Conservation (phyloP, 2,113 vertebrate genomes). For the Grallaria varia region DNA sequence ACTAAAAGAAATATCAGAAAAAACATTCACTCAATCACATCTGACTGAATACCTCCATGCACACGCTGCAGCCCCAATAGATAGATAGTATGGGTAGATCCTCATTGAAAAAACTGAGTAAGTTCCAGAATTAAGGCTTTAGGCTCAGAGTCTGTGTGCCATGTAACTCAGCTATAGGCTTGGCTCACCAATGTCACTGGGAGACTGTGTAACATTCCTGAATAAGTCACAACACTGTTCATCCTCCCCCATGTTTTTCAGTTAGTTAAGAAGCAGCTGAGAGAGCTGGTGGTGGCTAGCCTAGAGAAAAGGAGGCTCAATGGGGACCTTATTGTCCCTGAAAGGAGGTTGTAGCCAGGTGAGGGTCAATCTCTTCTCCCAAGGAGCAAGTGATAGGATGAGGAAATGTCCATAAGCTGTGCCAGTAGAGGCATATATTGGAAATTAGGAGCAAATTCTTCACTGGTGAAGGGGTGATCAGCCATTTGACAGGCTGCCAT, state of each 20-base stretch:
- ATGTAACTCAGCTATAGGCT: not conserved
- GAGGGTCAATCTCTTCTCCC: not conserved
- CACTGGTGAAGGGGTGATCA: not conserved
- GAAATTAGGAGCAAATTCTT: not conserved
- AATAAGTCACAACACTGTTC: not conserved
- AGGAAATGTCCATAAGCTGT: not conserved
- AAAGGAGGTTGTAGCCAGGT: not conserved
- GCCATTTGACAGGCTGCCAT: not conserved
- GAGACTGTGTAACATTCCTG: not conserved
- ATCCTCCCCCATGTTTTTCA: not conserved
- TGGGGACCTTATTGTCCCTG: not conserved
- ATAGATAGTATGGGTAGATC: not conserved
- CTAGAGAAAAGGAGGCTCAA: not conserved
- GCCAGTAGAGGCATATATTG: not conserved
- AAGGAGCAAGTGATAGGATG: not conserved
- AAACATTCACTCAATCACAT: not conserved
- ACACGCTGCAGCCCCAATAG: not conserved
- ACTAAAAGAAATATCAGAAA: not conserved
- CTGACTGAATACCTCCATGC: not conserved
- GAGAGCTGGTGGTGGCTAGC: not conserved
- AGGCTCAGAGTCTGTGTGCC: not conserved
- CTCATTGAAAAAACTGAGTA: not conserved
- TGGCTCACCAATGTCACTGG: not conserved
- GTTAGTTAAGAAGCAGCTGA: not conserved
- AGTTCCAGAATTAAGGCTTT: not conserved